Evolutionary conservation across 2,797 vertebrate genomes (phyloP).

Genomic region (Smutsia temminckii): DNA sequence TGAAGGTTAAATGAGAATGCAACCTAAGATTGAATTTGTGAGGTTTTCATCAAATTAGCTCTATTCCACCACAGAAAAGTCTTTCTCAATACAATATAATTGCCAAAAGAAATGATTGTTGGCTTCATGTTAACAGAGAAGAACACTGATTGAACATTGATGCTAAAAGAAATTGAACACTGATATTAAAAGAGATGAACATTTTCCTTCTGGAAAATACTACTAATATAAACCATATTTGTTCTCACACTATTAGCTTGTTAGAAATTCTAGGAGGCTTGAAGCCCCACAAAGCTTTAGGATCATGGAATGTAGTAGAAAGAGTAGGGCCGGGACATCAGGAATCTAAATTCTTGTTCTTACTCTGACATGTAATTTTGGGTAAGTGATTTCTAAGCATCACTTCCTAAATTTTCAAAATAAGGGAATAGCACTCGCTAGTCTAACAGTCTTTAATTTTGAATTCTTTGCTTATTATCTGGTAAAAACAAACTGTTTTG

Average conservation of each 20-base stretch:
- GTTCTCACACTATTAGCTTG: slow-evolving; percentile 2
- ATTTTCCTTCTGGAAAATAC: slow-evolving; percentile 67
- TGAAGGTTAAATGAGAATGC: slow-evolving; percentile 63
- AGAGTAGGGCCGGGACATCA: background rate
- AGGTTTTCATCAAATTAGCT: slow-evolving; percentile 72
- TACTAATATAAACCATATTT: slow-evolving; percentile 63
- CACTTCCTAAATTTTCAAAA: slow-evolving; percentile 43
- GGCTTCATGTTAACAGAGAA: slow-evolving; percentile 14
- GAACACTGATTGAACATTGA: slow-evolving; percentile 20
- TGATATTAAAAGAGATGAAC: slow-evolving; percentile 36
- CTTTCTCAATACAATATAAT: slow-evolving; percentile 59
- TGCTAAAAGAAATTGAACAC: slow-evolving; percentile 41
- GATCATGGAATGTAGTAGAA: background rate
- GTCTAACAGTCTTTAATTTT: slow-evolving; percentile 37
- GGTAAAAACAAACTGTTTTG: slow-evolving; percentile 16
- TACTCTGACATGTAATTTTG: background rate
- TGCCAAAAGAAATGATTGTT: slow-evolving; percentile 48
- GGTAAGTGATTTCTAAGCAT: background rate
- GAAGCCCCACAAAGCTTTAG: slow-evolving; percentile 30
- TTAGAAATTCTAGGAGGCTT: slow-evolving; percentile 41
- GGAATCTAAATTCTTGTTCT: background rate
- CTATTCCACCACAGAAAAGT: slow-evolving; percentile 57
- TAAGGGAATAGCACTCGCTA: background rate
- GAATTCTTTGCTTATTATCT: slow-evolving; percentile 35
- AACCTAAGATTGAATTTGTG: slow-evolving; percentile 71